Percentiles rank a stretch among this genome's conserved stretches.
Conservation (phyloP, 2,797 vertebrate species). For the Lagorchestes hirsutus region DNA sequence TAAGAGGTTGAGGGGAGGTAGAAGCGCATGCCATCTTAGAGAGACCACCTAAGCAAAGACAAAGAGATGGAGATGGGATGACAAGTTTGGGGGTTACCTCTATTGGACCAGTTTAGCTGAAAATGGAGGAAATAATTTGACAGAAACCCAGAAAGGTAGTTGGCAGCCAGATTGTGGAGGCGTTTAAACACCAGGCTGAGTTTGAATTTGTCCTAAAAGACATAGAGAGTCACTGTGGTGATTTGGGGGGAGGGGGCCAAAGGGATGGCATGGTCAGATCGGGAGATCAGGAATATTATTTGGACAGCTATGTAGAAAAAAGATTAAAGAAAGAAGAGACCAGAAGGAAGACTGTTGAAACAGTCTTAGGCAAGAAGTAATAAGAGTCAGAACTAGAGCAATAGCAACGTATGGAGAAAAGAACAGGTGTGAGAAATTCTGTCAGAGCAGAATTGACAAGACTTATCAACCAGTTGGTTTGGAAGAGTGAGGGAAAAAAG, state of each 20-base stretch:
- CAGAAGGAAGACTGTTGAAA: neutral
- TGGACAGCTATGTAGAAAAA: neutral
- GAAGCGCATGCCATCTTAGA: neutral
- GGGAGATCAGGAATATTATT: neutral
- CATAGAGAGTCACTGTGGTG: neutral
- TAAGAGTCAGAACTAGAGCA: neutral
- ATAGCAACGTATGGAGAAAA: neutral
- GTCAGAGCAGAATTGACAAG: neutral
- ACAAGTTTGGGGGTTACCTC: neutral
- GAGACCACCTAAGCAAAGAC: neutral
- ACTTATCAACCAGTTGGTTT: neutral
- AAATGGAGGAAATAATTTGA: neutral
- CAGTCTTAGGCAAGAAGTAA: neutral
- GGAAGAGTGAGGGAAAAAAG: neutral
- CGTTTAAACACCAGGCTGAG: neutral
- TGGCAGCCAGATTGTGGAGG: neutral
- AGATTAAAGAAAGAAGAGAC: neutral
- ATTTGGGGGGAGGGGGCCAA: neutral
- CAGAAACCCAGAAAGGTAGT: neutral
- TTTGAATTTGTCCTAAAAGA: neutral
- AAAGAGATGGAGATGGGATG: neutral
- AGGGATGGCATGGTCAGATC: neutral
- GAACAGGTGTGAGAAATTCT: neutral
- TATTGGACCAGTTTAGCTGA: neutral
- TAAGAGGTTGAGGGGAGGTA: neutral